Percentiles rank a stretch among this genome's conserved stretches.
Conservation (phyloP, 2,888 invertebrate genomes). For the Xestia c-nigrum region DNA sequence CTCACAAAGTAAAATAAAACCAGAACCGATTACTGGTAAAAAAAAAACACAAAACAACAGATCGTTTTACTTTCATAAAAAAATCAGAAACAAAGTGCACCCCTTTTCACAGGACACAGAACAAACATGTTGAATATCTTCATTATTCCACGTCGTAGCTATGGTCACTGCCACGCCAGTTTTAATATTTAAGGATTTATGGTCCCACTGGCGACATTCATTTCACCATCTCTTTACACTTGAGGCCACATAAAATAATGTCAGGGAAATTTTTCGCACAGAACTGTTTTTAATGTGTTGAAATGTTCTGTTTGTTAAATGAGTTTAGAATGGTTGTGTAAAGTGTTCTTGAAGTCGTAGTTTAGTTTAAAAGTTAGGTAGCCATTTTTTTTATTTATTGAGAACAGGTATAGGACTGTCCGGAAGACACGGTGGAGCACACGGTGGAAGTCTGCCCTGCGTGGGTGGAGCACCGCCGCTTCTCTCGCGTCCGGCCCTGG, state of each 20-base stretch:
- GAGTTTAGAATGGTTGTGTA: neutral
- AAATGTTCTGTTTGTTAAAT: constrained; percentile 37
- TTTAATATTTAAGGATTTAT: constrained; percentile 88
- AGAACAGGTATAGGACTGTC: too few relatives aligned
- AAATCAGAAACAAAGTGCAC: constrained; percentile 60
- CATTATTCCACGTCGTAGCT: constrained; percentile 74
- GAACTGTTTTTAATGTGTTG: constrained; percentile 66
- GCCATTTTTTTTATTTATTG: too few relatives aligned
- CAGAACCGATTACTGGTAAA: neutral
- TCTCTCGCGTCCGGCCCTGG: too few relatives aligned
- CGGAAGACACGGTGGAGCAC: too few relatives aligned
- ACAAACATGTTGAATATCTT: constrained; percentile 71
- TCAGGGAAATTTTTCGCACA: constrained; percentile 53
- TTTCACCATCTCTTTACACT: constrained; percentile 80
- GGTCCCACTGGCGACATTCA: constrained; percentile 84
- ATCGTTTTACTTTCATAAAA: constrained; percentile 37
- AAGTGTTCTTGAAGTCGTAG: constrained; percentile 2
- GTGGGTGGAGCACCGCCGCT: too few relatives aligned
- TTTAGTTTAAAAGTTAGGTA: neutral
- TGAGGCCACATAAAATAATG: constrained; percentile 72
- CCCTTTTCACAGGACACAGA: constrained; percentile 63
- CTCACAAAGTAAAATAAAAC: constrained; percentile 13
- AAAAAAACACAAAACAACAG: constrained; percentile 18
- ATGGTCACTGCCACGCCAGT: constrained; percentile 80
- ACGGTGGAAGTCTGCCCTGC: too few relatives aligned